Evolutionary conservation across 2,888 invertebrate species (phyloP), one percentile per base, ranked within the genome.

Genomic region (Apomyelois bistriatella): DNA sequence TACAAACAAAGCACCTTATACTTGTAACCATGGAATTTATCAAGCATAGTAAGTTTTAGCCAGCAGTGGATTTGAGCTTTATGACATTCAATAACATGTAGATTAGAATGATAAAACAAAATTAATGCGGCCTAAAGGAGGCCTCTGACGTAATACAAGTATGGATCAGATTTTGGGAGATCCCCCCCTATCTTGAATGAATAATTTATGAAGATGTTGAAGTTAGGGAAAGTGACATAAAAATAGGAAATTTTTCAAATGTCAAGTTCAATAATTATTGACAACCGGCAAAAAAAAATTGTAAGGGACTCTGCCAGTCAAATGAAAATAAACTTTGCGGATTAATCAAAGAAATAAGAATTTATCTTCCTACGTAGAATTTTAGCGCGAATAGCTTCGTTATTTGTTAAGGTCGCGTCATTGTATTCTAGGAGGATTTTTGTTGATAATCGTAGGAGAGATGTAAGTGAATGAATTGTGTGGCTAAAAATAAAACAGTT

Each of bases 21-120:
- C n/a, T n/a, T n/a, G n/a, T n/a, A n/a, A n/a, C n/a, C n/a, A n/a
- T n/a, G n/a, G n/a, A n/a, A n/a, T n/a, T n/a, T n/a, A n/a, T n/a
- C n/a, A n/a, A n/a, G n/a, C n/a, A n/a, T n/a, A n/a, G n/a, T n/a
- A n/a, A 32, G 8, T 32, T 32, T 32, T 9, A 9, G 32, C 7
- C 2, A 10, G 3, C 32, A 32, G 7, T 10, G 32, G 32, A 32
- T 9, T 32, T 1, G 32, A 3, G 9, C 32, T 10, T 32, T 32
- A 32, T 32, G 40, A 41, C 41, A 41, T 41, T 41, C n/a, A 41
- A 41, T 41, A 41, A 41, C 16, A 41, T 41, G 22, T 16, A 41
- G 41, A 41, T 41, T n/a, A 41, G 41, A 41, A 41, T 1, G 41
- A 41, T 17, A 38, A 38, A 38, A n/a, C 12, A 12, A 37, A n/a